phyloP scores from a whole-genome alignment of 1,140 invertebrate species.

The Vanessa atalanta region DNA sequence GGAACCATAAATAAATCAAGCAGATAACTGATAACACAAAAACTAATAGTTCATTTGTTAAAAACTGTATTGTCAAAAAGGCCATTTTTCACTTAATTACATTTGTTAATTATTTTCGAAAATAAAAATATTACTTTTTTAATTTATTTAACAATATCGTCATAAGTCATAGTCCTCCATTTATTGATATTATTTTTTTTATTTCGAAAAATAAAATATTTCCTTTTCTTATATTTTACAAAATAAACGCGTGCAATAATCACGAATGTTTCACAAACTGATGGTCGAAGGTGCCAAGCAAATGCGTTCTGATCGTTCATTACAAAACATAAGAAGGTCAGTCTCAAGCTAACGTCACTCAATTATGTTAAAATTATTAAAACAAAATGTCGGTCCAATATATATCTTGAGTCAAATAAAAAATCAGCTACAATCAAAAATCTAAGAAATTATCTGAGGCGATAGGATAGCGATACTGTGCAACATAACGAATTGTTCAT shows the following conservation, averaged over 20 bases:
- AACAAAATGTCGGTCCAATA: slow-evolving; percentile 1
- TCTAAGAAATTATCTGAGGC: neutral
- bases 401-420: neutral
- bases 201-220: slow-evolving; percentile 8
- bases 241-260: slow-evolving; percentile 23
- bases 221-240: slow-evolving; percentile 15
- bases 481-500: too few species aligned
- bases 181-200: slow-evolving; percentile 2
- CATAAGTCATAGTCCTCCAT: neutral
- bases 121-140: too few species aligned
- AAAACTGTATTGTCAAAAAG: slow-evolving; percentile 37
- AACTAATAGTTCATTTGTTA: slow-evolving; percentile 40
- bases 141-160: too few species aligned
- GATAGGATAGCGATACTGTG: neutral
- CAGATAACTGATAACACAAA: slow-evolving; percentile 39
- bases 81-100: slow-evolving; percentile 31
- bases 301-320: slow-evolving; percentile 25
- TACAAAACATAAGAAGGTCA: slow-evolving; percentile 37
- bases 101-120: neutral
- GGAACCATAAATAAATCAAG: slow-evolving; percentile 66
- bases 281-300: slow-evolving; percentile 17
- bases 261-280: slow-evolving; percentile 28
- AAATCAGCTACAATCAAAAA: neutral
- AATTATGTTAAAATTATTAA: slow-evolving; percentile 32
- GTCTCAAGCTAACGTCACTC: slow-evolving; percentile 34